Conservation (phyloP, 2,888 invertebrate species). For the Barypeithes pellucidus region DNA sequence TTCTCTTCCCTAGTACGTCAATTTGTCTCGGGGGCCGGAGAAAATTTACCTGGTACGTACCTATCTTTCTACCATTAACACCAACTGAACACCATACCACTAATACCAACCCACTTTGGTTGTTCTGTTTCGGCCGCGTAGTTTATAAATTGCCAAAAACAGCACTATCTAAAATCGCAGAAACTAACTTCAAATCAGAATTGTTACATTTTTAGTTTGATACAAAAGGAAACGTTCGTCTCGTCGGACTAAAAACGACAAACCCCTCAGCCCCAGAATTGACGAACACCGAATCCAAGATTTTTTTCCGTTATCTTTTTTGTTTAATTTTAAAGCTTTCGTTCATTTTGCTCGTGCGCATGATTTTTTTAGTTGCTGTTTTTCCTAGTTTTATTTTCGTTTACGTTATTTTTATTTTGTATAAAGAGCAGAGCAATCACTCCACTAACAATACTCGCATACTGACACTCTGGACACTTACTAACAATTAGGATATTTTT, state of each 20-base stretch:
- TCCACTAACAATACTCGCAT: conserved; percentile 54
- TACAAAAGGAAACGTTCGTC: conserved; percentile 44
- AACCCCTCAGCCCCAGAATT: conserved; percentile 67
- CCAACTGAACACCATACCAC: conserved; percentile 69
- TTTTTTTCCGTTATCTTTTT: conserved; percentile 54
- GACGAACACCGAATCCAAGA: conserved; percentile 64
- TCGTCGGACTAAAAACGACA: conserved; percentile 53
- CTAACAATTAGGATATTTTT: conserved; percentile 9
- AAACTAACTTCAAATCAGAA: conserved; percentile 1
- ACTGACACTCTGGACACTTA: conserved; percentile 32
- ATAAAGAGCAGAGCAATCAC: conserved; percentile 69
- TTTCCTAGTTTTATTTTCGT: conserved; percentile 62
- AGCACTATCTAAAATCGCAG: conserved; percentile 29
- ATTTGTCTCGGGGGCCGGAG: conserved; percentile 73
- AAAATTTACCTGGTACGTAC: conserved; percentile 73
- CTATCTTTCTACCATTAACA: conserved; percentile 69
- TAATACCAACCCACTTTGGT: conserved; percentile 67
- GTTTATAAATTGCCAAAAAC: conserved; percentile 37
- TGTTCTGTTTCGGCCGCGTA: conserved; percentile 69
- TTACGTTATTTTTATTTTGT: conserved; percentile 63
- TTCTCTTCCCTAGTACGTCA: conserved; percentile 73
- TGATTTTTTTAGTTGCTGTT: conserved; percentile 65
- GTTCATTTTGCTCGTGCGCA: conserved; percentile 69
- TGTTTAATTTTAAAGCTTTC: conserved; percentile 54
- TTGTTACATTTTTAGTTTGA: conserved; percentile 6